These are phyloP conservation scores for Ginglymostoma cirratum DNA, from an alignment of 2,113 vertebrate species.

Conservation along the genomic window DNA sequence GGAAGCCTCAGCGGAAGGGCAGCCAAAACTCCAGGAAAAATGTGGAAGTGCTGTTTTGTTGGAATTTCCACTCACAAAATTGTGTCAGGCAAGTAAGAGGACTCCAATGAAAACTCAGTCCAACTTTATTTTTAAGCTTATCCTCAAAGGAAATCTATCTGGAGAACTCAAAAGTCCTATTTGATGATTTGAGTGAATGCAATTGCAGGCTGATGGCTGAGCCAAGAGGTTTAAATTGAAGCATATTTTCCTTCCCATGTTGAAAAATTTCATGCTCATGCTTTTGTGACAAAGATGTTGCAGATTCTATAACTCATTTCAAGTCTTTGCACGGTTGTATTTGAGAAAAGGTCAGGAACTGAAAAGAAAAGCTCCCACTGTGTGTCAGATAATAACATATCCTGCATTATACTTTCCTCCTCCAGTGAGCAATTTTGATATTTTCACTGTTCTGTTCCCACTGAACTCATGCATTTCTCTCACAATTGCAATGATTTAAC, in stretches of 20 bases:
- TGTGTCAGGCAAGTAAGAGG: neutral
- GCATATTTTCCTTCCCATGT: neutral
- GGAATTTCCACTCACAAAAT: neutral
- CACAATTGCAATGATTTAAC: neutral
- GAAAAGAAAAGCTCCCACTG: neutral
- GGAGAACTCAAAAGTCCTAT: neutral
- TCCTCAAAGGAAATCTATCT: neutral
- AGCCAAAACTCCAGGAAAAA: neutral
- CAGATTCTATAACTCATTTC: neutral
- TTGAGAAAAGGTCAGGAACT: constrained; percentile 16
- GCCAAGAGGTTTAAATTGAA: neutral
- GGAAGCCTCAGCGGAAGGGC: too few relatives aligned
- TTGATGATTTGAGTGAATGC: neutral
- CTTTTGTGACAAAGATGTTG: neutral
- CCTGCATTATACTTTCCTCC: neutral
- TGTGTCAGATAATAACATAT: constrained; percentile 7
- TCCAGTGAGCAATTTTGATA: neutral
- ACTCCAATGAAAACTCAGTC: neutral
- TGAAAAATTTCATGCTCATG: neutral
- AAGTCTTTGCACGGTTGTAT: neutral
- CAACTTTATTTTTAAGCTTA: neutral
- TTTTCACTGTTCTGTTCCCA: neutral
- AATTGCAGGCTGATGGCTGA: neutral
- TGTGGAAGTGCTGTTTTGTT: too few relatives aligned
- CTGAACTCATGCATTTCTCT: neutral